These are phyloP conservation scores for Calliopum simillimum DNA, from an alignment of 2,888 invertebrate genomes.

Conservation along the genomic window DNA sequence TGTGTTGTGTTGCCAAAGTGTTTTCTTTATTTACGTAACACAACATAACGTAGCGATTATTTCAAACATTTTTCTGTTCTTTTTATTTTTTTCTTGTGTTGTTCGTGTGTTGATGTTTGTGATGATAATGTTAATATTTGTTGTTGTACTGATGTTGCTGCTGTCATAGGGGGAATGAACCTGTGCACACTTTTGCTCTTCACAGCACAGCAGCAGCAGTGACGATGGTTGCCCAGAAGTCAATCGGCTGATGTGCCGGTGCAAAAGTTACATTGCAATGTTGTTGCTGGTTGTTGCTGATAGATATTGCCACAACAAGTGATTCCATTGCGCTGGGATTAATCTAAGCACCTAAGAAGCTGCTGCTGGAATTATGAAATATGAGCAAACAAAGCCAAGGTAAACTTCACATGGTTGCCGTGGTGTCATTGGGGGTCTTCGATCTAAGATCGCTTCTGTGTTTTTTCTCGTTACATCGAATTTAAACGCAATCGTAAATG, in stretches of 20 bases:
- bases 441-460: slow-evolving; percentile 11
- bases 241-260: not conserved
- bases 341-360: slow-evolving; percentile 6
- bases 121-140: slow-evolving; percentile 10
- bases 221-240: slow-evolving; percentile 6
- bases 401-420: not conserved
- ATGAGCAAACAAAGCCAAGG: not conserved
- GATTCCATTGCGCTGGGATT: not conserved
- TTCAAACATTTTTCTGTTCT: slow-evolving; percentile 13
- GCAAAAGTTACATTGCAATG: slow-evolving; percentile 9
- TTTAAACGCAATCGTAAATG: too few species aligned
- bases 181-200: not conserved
- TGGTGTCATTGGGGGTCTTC: slow-evolving; percentile 1
- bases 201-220: not conserved
- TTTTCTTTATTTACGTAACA: slow-evolving; percentile 20
- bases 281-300: not conserved
- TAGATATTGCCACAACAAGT: not conserved
- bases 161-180: slow-evolving; percentile 1
- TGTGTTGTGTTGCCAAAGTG: not conserved
- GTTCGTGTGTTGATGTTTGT: slow-evolving; percentile 20
- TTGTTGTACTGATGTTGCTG: not conserved
- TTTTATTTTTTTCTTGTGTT: slow-evolving; percentile 13
- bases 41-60: slow-evolving; percentile 18
- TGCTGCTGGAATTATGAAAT: slow-evolving; percentile 28
- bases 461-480: too few species aligned